Evolutionary conservation across 2,113 vertebrate species (phyloP).

Genomic region (Pedetes capensis): DNA sequence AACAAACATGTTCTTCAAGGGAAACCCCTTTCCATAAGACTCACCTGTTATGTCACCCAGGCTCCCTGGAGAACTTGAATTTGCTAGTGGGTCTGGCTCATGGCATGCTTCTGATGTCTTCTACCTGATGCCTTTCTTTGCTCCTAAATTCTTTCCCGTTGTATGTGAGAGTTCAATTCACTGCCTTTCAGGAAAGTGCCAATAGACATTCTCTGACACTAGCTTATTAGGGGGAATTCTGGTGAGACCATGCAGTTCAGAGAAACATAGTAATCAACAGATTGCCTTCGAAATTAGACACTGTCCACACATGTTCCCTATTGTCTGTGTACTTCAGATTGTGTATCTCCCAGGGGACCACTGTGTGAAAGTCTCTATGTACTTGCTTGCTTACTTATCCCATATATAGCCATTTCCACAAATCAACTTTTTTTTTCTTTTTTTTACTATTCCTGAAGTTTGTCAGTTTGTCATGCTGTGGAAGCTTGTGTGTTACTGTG

Average conservation of each 20-base stretch:
- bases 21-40: not conserved
- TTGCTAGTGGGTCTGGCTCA: not conserved
- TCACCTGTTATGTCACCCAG: not conserved
- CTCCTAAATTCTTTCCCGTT: not conserved
- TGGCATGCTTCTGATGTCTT: not conserved
- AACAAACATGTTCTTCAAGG: not conserved
- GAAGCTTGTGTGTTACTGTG: too few relatives aligned
- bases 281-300: not conserved
- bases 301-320: not conserved
- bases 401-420: not conserved
- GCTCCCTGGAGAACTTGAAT: not conserved
- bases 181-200: not conserved
- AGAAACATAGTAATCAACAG: not conserved
- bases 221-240: not conserved
- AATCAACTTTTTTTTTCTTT: not conserved
- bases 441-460: too few relatives aligned
- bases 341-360: not conserved
- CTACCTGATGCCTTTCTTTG: not conserved
- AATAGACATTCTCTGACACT: not conserved
- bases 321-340: not conserved
- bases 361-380: not conserved
- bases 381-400: too few relatives aligned
- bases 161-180: not conserved
- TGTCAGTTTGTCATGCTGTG: too few relatives aligned
- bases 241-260: not conserved